Evolutionary conservation across 2,797 vertebrate genomes (phyloP).

Genomic region (Gouania willdenowi): DNA sequence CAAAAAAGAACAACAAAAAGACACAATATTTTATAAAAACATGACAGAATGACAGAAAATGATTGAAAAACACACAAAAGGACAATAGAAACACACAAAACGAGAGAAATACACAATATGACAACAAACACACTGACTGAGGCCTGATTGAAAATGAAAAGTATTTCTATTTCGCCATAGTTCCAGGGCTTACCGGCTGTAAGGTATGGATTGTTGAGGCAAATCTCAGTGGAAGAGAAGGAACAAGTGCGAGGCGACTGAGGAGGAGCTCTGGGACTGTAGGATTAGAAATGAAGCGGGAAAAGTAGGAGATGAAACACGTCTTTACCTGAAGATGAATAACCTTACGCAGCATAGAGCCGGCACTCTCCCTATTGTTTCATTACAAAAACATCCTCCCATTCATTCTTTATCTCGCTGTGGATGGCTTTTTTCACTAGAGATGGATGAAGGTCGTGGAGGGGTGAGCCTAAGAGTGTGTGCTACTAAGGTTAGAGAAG

Average conservation of each 20-base stretch:
- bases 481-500: conserved; percentile 17
- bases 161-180: too few relatives aligned
- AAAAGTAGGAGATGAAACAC: conserved; percentile 12
- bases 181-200: too few relatives aligned
- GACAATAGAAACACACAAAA: too few relatives aligned
- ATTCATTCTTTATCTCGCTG: conserved; percentile 44
- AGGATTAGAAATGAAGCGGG: conserved; percentile 7
- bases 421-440: conserved; percentile 41
- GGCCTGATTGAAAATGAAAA: too few relatives aligned
- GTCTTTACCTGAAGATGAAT: conserved; percentile 57
- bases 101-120: too few relatives aligned
- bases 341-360: conserved; percentile 6
- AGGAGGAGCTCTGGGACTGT: conserved; percentile 4
- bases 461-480: not conserved
- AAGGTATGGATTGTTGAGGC: too few relatives aligned
- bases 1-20: too few relatives aligned
- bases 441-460: conserved; percentile 42
- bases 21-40: too few relatives aligned
- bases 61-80: too few relatives aligned
- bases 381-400: conserved; percentile 11
- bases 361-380: conserved; percentile 39
- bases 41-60: too few relatives aligned
- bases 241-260: not conserved
- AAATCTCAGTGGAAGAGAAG: too few relatives aligned
- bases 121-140: too few relatives aligned